A percentile compares a stretch with the other conserved stretches of the same genome.
Conservation (phyloP, 1,140 invertebrate species). For the Drosophila insularis region DNA sequence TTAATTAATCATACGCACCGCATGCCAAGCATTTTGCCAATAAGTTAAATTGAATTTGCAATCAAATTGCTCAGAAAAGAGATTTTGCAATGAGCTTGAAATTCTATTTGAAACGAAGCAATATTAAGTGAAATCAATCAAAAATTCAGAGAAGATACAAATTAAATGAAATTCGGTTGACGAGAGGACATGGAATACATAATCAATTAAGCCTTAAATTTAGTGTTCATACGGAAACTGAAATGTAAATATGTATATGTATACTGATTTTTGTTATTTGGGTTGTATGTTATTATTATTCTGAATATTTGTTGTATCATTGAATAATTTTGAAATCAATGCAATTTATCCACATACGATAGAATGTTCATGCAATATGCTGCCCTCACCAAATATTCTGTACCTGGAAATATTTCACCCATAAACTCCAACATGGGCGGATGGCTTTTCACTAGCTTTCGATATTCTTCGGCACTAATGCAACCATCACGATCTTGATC, state of each 20-base stretch:
- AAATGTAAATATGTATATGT: too few species aligned
- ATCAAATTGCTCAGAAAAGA: constrained; percentile 41
- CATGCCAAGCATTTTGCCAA: constrained; percentile 42
- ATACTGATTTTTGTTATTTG: too few species aligned
- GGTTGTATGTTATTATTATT: not conserved
- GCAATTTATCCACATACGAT: not conserved
- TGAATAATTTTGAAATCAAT: not conserved
- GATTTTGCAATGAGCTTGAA: constrained; percentile 32
- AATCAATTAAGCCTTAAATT: not conserved
- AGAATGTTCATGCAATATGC: constrained; percentile 14
- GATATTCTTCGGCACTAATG: constrained; percentile 7
- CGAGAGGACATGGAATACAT: not conserved
- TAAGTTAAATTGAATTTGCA: constrained; percentile 61
- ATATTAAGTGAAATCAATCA: constrained; percentile 34
- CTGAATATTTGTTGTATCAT: not conserved
- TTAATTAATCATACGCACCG: constrained; percentile 73
- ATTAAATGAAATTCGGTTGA: not conserved
- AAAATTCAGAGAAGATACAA: not conserved
- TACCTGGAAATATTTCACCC: constrained; percentile 16
- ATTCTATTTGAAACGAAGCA: not conserved
- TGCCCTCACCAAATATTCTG: constrained; percentile 8
- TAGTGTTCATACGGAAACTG: not conserved
- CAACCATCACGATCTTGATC: constrained; percentile 9
- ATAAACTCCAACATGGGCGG: constrained; percentile 19
- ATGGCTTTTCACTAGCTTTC: not conserved